Evolutionary conservation across 2,888 invertebrate genomes (phyloP).

Genomic region (Tenthredo notha): DNA sequence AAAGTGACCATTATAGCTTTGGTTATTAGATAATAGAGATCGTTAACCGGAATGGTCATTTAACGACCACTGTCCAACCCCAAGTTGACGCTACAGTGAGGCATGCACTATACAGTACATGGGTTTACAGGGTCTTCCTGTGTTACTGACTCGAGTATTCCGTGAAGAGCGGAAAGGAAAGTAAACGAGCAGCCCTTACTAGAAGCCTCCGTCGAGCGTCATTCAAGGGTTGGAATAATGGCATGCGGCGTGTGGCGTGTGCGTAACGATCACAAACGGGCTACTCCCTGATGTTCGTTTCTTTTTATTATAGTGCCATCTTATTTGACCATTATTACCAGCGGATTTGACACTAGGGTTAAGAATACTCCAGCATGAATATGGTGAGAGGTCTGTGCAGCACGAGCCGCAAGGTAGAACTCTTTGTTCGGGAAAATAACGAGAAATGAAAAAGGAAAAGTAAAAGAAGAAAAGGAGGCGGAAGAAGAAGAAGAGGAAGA

Average conservation of each 20-base stretch:
- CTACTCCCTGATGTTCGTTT: slow-evolving; percentile 15
- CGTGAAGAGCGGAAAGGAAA: background rate
- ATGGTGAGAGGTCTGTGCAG: background rate
- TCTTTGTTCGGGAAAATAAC: background rate
- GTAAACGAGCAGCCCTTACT: slow-evolving; percentile 6
- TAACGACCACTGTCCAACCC: slow-evolving; percentile 12
- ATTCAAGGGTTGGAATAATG: slow-evolving; percentile 12
- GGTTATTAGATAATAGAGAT: slow-evolving; percentile 49
- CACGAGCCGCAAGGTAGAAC: background rate
- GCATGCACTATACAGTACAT: background rate
- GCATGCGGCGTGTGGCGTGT: slow-evolving; percentile 12
- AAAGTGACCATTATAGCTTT: slow-evolving; percentile 33
- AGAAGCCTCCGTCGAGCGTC: background rate
- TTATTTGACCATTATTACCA: slow-evolving; percentile 19
- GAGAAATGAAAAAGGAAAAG: background rate
- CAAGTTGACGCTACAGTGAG: background rate
- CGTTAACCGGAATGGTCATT: slow-evolving; percentile 46
- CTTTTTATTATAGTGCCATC: slow-evolving; percentile 35
- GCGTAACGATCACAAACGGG: slow-evolving; percentile 14
- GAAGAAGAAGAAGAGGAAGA: background rate
- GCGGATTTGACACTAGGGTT: background rate
- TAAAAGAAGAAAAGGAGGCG: background rate
- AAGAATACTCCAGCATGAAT: background rate
- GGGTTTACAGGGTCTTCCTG: slow-evolving; percentile 10
- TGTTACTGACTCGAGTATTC: background rate